Evolutionary conservation across 2,113 vertebrate species (phyloP).

Genomic region (Talpa occidentalis): DNA sequence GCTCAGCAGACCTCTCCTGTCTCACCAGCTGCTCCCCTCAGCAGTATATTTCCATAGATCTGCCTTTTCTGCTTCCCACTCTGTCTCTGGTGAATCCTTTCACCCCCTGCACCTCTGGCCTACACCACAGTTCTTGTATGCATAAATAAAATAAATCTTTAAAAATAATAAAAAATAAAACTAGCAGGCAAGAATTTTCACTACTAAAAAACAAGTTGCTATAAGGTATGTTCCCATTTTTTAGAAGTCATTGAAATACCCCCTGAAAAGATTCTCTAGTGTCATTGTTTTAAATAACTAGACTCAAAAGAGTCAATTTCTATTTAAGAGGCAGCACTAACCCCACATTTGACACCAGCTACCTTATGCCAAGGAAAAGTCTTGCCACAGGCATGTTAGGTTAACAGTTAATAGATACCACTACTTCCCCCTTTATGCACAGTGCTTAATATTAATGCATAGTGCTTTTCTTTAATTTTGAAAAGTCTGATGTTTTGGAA

Average conservation of each 20-base stretch:
- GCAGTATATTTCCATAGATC: no score
- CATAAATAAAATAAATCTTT: no score
- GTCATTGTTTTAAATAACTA: not conserved
- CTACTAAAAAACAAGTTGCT: not conserved
- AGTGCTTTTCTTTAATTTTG: not conserved
- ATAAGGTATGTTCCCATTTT: not conserved
- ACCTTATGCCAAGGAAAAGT: not conserved
- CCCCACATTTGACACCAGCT: not conserved
- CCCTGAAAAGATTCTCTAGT: not conserved
- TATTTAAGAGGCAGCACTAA: not conserved
- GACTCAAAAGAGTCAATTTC: not conserved
- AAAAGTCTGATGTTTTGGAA: not conserved
- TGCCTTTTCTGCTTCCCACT: no score
- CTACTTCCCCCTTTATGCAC: not conserved
- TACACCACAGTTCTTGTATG: no score
- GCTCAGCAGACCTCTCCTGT: no score
- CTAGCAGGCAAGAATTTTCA: not conserved
- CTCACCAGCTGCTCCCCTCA: no score
- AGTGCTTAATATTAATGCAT: not conserved
- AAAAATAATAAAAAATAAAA: no score
- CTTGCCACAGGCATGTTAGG: not conserved
- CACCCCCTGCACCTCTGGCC: no score
- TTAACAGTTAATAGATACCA: not conserved
- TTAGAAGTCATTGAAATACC: not conserved
- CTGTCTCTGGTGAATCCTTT: no score